These are phyloP conservation scores for Saturnia pavonia DNA, from an alignment of 2,888 invertebrate genomes.

Conservation along the genomic window DNA sequence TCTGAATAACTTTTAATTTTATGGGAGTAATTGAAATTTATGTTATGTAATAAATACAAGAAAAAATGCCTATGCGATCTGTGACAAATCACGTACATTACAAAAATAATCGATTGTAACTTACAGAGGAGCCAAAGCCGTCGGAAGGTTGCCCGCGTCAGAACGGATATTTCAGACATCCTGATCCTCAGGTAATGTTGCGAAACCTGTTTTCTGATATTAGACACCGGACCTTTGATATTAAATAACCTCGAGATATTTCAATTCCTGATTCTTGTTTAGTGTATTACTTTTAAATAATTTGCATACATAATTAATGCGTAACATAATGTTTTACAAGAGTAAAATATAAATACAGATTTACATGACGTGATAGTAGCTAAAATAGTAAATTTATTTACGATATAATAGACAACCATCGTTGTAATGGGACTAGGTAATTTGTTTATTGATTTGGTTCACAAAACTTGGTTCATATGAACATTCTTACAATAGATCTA, in stretches of 20 bases:
- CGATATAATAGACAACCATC: background rate
- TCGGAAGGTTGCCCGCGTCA: conserved; percentile 88
- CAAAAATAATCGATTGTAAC: conserved; percentile 2
- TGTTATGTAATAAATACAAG: too few relatives aligned
- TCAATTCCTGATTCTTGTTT: background rate
- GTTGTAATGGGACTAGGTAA: background rate
- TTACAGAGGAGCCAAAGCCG: conserved; percentile 88
- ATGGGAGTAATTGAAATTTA: too few relatives aligned
- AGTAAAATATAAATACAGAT: background rate
- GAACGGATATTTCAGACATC: conserved; percentile 89
- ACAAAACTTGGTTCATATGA: too few relatives aligned
- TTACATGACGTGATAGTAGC: too few relatives aligned
- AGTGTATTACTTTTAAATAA: background rate
- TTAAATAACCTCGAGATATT: background rate
- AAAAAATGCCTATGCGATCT: background rate
- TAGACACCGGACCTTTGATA: conserved; percentile 12
- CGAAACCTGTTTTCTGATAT: conserved; percentile 24
- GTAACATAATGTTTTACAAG: background rate
- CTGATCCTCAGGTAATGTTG: conserved; percentile 82
- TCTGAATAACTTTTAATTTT: too few relatives aligned
- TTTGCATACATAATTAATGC: background rate
- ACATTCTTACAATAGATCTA: too few relatives aligned
- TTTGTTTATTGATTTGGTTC: too few relatives aligned
- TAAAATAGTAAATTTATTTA: background rate
- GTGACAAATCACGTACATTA: background rate